Percentiles rank a stretch among this genome's conserved stretches.
Evolutionary conservation across 2,113 vertebrate genomes (phyloP).

Genomic region (Ariopsis seemanni): DNA sequence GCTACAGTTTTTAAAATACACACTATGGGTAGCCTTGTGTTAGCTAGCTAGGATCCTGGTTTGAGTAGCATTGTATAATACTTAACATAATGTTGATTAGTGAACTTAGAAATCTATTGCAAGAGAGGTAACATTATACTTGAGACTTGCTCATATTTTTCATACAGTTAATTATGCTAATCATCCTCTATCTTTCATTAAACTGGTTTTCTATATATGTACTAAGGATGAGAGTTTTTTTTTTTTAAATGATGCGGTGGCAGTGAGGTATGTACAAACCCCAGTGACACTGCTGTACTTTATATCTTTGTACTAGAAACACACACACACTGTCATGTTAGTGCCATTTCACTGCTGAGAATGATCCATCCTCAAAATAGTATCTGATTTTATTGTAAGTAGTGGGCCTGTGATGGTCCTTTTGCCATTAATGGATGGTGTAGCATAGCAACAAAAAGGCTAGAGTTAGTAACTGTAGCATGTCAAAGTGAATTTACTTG

Average conservation of each 20-base stretch:
- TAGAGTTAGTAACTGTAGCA: background rate
- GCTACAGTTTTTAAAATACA: background rate
- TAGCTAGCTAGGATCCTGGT: background rate
- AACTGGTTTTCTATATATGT: background rate
- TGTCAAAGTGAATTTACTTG: background rate
- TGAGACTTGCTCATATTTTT: background rate
- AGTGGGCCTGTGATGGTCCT: background rate
- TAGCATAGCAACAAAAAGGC: conserved; percentile 16
- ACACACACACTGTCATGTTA: background rate
- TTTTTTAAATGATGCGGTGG: background rate
- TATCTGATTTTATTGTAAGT: background rate
- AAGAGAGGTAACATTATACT: background rate
- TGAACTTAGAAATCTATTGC: background rate
- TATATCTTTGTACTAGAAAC: background rate
- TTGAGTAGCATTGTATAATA: background rate
- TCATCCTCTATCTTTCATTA: background rate
- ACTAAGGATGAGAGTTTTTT: background rate
- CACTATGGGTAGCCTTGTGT: background rate
- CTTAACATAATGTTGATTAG: background rate
- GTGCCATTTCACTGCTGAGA: background rate
- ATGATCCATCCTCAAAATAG: conserved; percentile 1
- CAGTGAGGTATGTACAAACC: background rate
- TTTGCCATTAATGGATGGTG: background rate
- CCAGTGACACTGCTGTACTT: background rate
- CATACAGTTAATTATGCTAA: background rate